Base-by-base conservation (phyloP, 2,113 vertebrate genomes). In the Gambusia affinis region DNA sequence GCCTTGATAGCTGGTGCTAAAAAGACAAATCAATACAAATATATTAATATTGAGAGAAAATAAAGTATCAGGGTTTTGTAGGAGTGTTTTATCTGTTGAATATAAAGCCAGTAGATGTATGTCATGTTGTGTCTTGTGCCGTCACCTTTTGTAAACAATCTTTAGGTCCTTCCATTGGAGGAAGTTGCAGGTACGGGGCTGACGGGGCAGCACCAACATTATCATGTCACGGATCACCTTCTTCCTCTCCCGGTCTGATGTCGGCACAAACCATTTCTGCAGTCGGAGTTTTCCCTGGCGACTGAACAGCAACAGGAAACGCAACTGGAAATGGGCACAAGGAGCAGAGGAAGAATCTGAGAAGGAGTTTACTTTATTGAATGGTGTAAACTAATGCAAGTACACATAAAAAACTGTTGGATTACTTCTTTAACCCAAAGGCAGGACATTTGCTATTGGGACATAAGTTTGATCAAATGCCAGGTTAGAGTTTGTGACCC, bases 201-300 rank as follows among this genome's bases (percentile, higher is more conserved):
- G 80, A 28, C 97, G 96, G 64, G 92, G 87, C 75, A 98, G 89
- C 83, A 98, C 85, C 30, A 96, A 79, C 89, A 94, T 92, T 72
- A 94, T 89, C 88, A 98, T 95, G 90, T 98, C 97, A 60, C 96
- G 93, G 67, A 94, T 94, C 83, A 98, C 95, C 93, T 96, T 98
- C 88, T 95, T 97, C 91, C 95, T 96, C 83, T 97, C 96, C 68
- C 95, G 95, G 51, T 98, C 97, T 12, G 95, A 89, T 24, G 95
- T 64, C 0, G 96, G 95, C 0, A 88, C 94, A 74, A 96, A 98
- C 97, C 97, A 98, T 68, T 97, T 98, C 93, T 98, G 97, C 76
- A 98, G 94, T 30, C 97, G 94, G 72, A 98, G 92, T 84, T 97
- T 98, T 85, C 97, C 97, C 95, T 98, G 97, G n/a, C 96, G 95